Conservation (phyloP, 2,113 vertebrate species). For the Ctenomys sociabilis region DNA sequence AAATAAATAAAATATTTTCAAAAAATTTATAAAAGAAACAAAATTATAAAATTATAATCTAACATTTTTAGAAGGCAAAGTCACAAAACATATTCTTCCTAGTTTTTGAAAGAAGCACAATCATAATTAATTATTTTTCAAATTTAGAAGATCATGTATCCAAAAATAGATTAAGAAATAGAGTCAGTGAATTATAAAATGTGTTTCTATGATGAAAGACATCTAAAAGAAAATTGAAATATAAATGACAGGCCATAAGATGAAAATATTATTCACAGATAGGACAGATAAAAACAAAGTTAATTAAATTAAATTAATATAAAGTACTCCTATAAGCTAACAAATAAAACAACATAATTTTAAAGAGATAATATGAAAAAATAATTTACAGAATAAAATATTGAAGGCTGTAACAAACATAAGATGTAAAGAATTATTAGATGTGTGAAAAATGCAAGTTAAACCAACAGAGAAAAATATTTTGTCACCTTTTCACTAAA, state of each 20-base stretch:
- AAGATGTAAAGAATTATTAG: neutral
- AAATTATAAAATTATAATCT: too few species aligned
- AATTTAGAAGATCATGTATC: neutral
- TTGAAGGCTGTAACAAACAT: neutral
- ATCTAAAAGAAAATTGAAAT: neutral
- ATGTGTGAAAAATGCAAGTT: neutral
- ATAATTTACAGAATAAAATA: slow-evolving; percentile 16
- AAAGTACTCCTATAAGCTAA: neutral
- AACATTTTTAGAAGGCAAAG: neutral
- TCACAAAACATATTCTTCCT: neutral
- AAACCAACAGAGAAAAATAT: neutral
- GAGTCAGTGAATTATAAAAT: neutral
- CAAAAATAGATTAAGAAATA: neutral
- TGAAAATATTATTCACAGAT: neutral
- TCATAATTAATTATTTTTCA: neutral
- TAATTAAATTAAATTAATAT: neutral
- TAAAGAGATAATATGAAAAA: neutral
- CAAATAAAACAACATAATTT: neutral
- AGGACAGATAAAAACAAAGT: neutral
- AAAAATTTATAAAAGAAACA: too few species aligned
- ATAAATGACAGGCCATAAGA: neutral
- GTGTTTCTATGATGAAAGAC: neutral
- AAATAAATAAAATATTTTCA: too few species aligned
- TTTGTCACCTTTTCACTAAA: neutral
- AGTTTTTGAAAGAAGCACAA: slow-evolving; percentile 5